These are phyloP conservation scores for Epirrhoe alternata DNA, from an alignment of 2,888 invertebrate species.

Conservation along the genomic window DNA sequence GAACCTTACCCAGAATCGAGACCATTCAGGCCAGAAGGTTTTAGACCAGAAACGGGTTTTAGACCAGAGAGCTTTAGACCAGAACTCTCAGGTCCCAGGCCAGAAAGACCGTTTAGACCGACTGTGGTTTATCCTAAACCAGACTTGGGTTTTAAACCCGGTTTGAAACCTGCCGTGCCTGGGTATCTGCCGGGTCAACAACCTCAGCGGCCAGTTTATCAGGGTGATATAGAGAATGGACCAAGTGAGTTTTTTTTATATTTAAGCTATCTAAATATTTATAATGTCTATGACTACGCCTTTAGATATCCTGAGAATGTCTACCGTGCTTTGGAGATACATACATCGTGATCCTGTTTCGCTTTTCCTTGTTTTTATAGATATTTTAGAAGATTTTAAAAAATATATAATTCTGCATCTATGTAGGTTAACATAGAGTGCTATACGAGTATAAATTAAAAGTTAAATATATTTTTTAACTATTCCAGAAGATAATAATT, in stretches of 20 bases:
- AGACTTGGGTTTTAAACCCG: slow-evolving; percentile 26
- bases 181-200: slow-evolving; percentile 39
- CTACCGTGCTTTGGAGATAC: too few relatives aligned
- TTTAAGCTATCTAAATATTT: too few relatives aligned
- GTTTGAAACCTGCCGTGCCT: slow-evolving; percentile 41
- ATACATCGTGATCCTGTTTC: too few relatives aligned
- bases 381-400: too few relatives aligned
- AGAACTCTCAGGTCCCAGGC: slow-evolving; percentile 42
- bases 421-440: too few relatives aligned
- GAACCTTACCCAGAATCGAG: slow-evolving; percentile 40
- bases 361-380: too few relatives aligned
- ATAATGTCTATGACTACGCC: too few relatives aligned
- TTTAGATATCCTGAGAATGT: too few relatives aligned
- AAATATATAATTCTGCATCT: too few relatives aligned
- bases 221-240: slow-evolving; percentile 60
- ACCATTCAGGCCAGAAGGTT: slow-evolving; percentile 18
- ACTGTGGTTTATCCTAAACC: slow-evolving; percentile 31
- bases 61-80: slow-evolving; percentile 39
- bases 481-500: too few relatives aligned
- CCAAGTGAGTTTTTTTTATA: slow-evolving; percentile 59
- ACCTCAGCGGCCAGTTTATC: slow-evolving; percentile 51
- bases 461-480: too few relatives aligned
- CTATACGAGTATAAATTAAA: too few relatives aligned
- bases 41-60: slow-evolving; percentile 42
- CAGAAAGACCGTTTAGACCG: slow-evolving; percentile 37